Evolutionary conservation across 2,797 vertebrate species (phyloP).

Genomic region (Gobionotothen gibberifrons): DNA sequence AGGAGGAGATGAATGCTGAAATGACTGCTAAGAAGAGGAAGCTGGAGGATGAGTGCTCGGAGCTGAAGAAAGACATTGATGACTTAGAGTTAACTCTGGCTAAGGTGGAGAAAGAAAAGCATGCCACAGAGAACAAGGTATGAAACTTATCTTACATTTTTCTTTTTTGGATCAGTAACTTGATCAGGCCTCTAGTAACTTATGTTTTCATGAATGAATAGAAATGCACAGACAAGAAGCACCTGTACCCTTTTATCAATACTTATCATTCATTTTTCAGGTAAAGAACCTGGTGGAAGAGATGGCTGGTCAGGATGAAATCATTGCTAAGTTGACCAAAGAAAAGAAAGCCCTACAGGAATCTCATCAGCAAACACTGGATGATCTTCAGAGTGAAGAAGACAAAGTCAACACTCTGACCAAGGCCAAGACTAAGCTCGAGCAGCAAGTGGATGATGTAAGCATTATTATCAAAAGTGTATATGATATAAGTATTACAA

Average conservation of each 20-base stretch:
- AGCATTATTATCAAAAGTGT: conserved; percentile 62
- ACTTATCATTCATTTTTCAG: no score
- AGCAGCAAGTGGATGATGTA: conserved; percentile 92
- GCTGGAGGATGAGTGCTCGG: conserved; percentile 89
- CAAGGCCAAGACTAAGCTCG: conserved; percentile 91
- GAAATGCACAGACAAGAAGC: no score
- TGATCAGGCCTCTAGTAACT: accelerated
- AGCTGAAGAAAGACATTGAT: conserved; percentile 91
- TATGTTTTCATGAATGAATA: conserved; percentile 84
- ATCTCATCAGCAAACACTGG: conserved; percentile 91
- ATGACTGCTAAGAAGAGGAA: conserved; percentile 89
- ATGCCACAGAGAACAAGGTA: conserved; percentile 94
- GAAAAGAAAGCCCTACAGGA: conserved; percentile 93
- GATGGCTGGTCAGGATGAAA: conserved; percentile 89
- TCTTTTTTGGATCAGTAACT: no score
- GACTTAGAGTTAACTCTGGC: conserved; percentile 89
- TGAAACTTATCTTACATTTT: conserved; percentile 60
- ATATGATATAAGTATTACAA: background rate
- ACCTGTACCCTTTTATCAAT: no score
- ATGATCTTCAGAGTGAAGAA: conserved; percentile 92
- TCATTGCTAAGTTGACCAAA: conserved; percentile 88
- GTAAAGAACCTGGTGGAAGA: conserved; percentile 92
- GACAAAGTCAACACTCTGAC: conserved; percentile 93
- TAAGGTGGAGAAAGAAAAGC: conserved; percentile 94
- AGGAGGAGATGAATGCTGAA: conserved; percentile 89